Conservation (phyloP, 2,113 vertebrate species). For the Rhinoptilus africanus region DNA sequence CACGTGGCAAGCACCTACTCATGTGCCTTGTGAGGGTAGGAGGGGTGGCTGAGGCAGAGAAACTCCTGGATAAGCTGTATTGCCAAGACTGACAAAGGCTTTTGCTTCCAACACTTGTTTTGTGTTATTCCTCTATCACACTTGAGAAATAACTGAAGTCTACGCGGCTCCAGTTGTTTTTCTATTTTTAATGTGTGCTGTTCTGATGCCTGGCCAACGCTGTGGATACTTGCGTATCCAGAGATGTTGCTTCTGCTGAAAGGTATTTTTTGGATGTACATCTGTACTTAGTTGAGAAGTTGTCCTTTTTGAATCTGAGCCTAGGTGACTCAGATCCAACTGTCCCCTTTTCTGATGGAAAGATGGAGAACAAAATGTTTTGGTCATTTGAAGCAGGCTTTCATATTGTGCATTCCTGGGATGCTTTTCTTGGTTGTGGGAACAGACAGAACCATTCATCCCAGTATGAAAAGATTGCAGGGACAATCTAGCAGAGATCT, state of each 20-base stretch:
- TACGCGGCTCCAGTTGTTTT: neutral
- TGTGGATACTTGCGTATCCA: neutral
- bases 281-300: neutral
- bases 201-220: neutral
- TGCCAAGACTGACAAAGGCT: neutral
- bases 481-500: neutral
- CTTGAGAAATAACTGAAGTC: neutral
- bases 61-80: neutral
- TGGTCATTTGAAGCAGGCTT: neutral
- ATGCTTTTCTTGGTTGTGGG: slow-evolving; percentile 41
- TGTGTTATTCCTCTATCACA: neutral
- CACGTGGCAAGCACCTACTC: rapidly evolving
- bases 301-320: neutral
- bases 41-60: neutral
- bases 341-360: neutral
- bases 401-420: slow-evolving; percentile 25
- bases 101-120: neutral
- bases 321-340: neutral
- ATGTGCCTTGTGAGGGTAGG: neutral
- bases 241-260: neutral
- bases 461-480: neutral
- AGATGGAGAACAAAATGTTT: neutral
- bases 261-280: neutral
- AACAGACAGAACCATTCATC: slow-evolving; percentile 56
- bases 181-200: neutral